Base-by-base conservation (phyloP, 2,797 vertebrate species). In the Anguilla marmorata region DNA sequence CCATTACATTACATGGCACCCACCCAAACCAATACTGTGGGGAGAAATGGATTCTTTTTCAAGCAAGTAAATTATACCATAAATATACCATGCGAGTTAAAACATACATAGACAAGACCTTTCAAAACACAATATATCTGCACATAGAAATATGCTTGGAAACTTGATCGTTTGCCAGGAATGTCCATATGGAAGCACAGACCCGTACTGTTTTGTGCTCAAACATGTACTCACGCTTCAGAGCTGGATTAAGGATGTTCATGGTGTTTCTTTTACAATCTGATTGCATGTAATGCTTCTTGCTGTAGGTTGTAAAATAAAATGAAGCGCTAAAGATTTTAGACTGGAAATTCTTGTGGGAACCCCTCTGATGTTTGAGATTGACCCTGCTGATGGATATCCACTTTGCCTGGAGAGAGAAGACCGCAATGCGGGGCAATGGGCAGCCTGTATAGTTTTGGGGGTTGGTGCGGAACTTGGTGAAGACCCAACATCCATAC, bases 121-220 rank as follows among this genome's bases (percentile, higher is more conserved):
- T 45, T 41, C 74, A 79, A 45, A 79, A 79, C 37, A 33, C 30
- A 33, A 74, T 37, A 79, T 79, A 79, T 79, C 37, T 79, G 74
- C 33, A 41, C 37, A 4, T 2, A 41, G 41, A 50, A 48, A 82
- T 82, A 82, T 82, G 79, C 24, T n/a, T 48, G 79, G 79, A 82
- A 82, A 82, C 79, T 82, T 82, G 79, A 48, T 82, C 12, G 16
- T 82, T 82, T 82, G 79, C 79, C 79, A 82, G 79, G 41, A 82
- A 82, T 48, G 79, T 21, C 79, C 79, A 82, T 82, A 50, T 82
- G 79, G 79, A 82, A 48, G 45, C 50, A n/a, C n/a, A 82, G 21
- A 82, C 45, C 37, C 74, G 45, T 79, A 45, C 74, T 79, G 45
- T 79, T 72, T 41, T 37, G 74, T 41, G 74, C 11, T 3, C 27